Percentiles rank a stretch among this genome's conserved stretches.
Conservation (phyloP, 2,888 invertebrate species). For the Eumerus sabulonum region DNA sequence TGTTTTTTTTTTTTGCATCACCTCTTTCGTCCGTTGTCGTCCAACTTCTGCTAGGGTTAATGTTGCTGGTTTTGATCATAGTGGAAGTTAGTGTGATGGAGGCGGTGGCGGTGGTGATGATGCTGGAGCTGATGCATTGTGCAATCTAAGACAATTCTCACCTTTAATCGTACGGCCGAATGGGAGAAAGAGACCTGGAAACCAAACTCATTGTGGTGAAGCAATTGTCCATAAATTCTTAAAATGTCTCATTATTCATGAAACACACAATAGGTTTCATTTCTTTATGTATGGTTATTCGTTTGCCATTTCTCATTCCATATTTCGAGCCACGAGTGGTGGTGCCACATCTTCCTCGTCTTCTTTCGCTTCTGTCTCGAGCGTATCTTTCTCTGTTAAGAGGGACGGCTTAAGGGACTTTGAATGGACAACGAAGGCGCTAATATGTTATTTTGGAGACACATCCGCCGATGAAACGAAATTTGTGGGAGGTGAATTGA, state of each 20-base stretch:
- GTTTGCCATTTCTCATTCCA: slow-evolving; percentile 66
- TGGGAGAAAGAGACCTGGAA: slow-evolving; percentile 48
- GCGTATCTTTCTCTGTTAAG: slow-evolving; percentile 1
- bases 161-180: slow-evolving; percentile 60
- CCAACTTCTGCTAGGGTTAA: slow-evolving; percentile 36
- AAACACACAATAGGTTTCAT: slow-evolving; percentile 75
- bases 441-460: slow-evolving; percentile 60
- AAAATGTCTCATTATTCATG: slow-evolving; percentile 79
- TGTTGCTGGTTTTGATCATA: background rate
- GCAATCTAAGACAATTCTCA: slow-evolving; percentile 68
- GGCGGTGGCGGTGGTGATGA: background rate
- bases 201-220: slow-evolving; percentile 75
- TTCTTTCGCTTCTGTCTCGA: background rate
- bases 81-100: background rate
- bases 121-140: slow-evolving; percentile 44
- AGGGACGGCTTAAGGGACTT: slow-evolving; percentile 25
- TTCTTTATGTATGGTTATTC: slow-evolving; percentile 67
- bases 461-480: slow-evolving; percentile 31
- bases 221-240: slow-evolving; percentile 78
- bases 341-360: slow-evolving; percentile 43
- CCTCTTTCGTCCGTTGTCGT: slow-evolving; percentile 9
- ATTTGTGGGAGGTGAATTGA: slow-evolving; percentile 59
- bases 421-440: slow-evolving; percentile 22
- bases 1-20: too few species aligned
- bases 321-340: slow-evolving; percentile 45